Conservation (phyloP, 2,888 invertebrate genomes). For the Synergus laeviventris region DNA sequence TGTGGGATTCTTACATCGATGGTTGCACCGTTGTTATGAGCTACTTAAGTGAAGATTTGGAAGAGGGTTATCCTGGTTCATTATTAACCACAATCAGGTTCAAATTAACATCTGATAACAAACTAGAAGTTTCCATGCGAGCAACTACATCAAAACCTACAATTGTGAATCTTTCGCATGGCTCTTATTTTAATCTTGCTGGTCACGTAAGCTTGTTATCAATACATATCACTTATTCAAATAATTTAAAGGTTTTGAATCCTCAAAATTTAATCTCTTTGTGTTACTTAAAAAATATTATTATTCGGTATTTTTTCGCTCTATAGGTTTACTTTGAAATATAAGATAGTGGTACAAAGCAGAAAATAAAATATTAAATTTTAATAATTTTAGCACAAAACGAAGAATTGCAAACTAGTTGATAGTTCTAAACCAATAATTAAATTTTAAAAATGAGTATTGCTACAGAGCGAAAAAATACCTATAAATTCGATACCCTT, state of each 20-base stretch:
- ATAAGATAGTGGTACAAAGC: no score
- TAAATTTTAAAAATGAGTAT: no score
- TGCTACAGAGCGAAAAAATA: no score
- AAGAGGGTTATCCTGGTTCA: constrained; percentile 81
- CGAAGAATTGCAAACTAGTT: no score
- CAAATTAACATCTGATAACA: constrained; percentile 77
- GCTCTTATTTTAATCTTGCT: constrained; percentile 81
- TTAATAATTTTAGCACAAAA: no score
- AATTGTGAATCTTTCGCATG: constrained; percentile 80
- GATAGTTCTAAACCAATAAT: no score
- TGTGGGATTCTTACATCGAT: constrained; percentile 77
- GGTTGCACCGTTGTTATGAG: constrained; percentile 74
- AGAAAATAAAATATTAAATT: no score
- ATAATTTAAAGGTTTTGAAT: background rate
- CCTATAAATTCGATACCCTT: no score
- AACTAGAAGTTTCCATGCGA: constrained; percentile 77
- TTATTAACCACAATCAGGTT: constrained; percentile 77
- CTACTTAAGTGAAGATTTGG: constrained; percentile 78
- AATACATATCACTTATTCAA: background rate
- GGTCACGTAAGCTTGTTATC: constrained; percentile 77
- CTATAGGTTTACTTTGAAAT: no score
- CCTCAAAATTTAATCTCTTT: background rate
- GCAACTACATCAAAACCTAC: constrained; percentile 79
- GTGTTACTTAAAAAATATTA: background rate
- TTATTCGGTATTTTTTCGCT: constrained; percentile 6